A percentile compares a stretch with the other conserved stretches of the same genome.
phyloP scores from a whole-genome alignment of 2,797 vertebrate species.

The Clarias fuscus region DNA sequence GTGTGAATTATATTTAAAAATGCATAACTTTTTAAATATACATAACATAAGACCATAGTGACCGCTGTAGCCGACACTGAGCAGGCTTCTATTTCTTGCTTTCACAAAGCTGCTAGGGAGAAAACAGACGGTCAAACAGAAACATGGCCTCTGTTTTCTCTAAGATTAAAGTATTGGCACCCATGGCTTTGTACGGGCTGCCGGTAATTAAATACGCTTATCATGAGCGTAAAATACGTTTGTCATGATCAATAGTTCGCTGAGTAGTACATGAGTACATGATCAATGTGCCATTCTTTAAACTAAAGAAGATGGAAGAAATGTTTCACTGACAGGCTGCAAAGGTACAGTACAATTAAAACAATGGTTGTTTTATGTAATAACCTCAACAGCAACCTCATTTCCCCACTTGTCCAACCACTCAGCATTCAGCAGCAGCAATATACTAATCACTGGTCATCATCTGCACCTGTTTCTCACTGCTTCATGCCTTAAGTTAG shows the following conservation, averaged over 20 bases:
- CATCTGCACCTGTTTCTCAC: too few relatives aligned
- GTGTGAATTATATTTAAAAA: constrained; percentile 8
- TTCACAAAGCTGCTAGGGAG: constrained; percentile 2
- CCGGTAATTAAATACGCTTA: not conserved
- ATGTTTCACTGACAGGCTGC: too few relatives aligned
- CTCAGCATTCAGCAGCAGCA: too few relatives aligned
- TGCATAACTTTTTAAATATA: not conserved
- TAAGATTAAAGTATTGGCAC: constrained; percentile 19
- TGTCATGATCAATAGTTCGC: not conserved
- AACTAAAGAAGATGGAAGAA: too few relatives aligned
- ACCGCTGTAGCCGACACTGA: constrained; percentile 13
- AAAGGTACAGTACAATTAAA: too few relatives aligned
- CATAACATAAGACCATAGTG: not conserved
- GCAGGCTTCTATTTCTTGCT: not conserved
- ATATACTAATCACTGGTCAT: too few relatives aligned
- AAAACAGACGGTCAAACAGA: constrained; percentile 15
- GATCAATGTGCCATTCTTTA: not conserved
- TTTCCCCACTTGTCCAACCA: too few relatives aligned
- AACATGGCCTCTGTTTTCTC: constrained; percentile 16
- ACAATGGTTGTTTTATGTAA: too few relatives aligned
- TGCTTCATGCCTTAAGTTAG: too few relatives aligned
- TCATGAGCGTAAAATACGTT: too few relatives aligned
- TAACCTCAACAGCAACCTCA: too few relatives aligned
- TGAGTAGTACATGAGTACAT: too few relatives aligned
- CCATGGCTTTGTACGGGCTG: not conserved